Percentiles rank a stretch among this genome's conserved stretches.
These are phyloP conservation scores for Creontiades dilutus DNA, from an alignment of 2,888 invertebrate genomes.

Conservation along the genomic window DNA sequence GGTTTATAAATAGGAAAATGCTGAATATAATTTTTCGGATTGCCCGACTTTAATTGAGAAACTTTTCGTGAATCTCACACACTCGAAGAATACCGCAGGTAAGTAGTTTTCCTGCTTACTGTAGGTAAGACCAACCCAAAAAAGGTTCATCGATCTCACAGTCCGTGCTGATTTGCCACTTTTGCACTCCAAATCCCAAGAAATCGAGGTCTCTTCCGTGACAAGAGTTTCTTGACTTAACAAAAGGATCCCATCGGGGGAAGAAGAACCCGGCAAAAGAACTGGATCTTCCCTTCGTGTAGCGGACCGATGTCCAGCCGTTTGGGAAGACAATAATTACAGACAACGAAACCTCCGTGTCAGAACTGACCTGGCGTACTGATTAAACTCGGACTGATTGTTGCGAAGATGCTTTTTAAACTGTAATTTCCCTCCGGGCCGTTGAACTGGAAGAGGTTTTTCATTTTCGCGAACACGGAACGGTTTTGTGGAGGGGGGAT, in stretches of 20 bases:
- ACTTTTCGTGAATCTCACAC: too few species aligned
- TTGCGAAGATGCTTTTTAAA: background rate
- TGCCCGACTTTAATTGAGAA: too few species aligned
- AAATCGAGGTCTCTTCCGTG: constrained; percentile 35
- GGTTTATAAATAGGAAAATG: too few species aligned
- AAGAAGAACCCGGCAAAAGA: background rate
- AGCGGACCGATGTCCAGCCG: constrained; percentile 31
- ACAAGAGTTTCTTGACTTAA: constrained; percentile 50
- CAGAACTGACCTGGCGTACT: constrained; percentile 43
- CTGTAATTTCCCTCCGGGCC: background rate
- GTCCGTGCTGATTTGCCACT: background rate
- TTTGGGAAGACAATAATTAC: constrained; percentile 53
- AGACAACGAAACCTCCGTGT: constrained; percentile 22
- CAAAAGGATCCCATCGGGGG: background rate
- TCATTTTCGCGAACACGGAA: constrained; percentile 11
- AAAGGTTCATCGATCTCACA: background rate
- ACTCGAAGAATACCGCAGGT: background rate
- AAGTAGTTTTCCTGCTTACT: too few species aligned
- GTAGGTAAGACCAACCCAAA: background rate
- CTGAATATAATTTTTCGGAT: too few species aligned
- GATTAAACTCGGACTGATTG: constrained; percentile 39
- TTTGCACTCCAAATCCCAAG: background rate
- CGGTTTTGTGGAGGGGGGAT: background rate
- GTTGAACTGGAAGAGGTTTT: background rate
- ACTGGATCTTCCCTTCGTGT: background rate